A percentile compares a stretch with the other conserved stretches of the same genome.
Conservation (phyloP, 2,113 vertebrate genomes). For the Nestor notabilis region DNA sequence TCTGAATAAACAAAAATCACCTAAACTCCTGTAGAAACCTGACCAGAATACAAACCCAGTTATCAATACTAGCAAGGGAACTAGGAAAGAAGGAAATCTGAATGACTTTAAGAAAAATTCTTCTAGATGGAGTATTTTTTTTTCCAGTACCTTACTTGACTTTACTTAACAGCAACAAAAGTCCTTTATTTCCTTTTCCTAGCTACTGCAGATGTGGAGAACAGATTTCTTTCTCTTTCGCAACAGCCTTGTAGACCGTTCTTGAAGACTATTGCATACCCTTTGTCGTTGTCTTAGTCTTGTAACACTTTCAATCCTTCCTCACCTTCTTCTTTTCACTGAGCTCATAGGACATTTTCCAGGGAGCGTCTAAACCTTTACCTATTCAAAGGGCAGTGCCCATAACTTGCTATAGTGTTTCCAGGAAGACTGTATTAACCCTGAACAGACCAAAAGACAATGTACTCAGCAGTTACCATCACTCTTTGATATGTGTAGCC, state of each 20-base stretch:
- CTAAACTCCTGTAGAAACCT: neutral
- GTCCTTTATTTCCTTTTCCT: neutral
- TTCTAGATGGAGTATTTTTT: neutral
- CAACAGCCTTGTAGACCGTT: neutral
- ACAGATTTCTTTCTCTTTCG: neutral
- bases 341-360: neutral
- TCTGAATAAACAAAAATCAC: slow-evolving; percentile 48
- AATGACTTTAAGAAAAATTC: neutral
- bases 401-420: neutral
- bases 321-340: neutral
- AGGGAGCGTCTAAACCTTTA: neutral
- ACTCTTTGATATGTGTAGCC: fast-evolving
- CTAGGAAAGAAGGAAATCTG: neutral
- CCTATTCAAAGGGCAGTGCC: neutral
- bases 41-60: neutral
- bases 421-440: neutral
- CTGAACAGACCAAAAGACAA: neutral
- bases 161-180: neutral
- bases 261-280: neutral
- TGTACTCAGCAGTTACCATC: neutral
- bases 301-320: neutral
- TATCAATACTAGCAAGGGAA: neutral
- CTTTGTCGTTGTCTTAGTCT: neutral
- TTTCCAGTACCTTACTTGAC: neutral
- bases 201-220: neutral